Evolutionary conservation across 2,888 invertebrate species (phyloP).

Genomic region (Papilio gigon): DNA sequence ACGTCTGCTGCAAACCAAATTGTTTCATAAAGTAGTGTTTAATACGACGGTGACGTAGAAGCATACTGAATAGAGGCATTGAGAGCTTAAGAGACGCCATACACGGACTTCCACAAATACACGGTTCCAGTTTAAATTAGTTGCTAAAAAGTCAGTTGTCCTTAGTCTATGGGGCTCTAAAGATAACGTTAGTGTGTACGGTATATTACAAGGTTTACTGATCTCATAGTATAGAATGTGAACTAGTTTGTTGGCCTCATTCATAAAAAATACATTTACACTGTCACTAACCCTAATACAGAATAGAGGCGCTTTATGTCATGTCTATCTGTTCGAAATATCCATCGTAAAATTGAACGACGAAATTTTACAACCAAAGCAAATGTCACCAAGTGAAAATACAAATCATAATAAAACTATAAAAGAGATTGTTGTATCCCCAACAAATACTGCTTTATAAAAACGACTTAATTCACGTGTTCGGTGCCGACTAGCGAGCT

Average conservation of each 20-base stretch:
- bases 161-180: too few relatives aligned
- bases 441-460: too few relatives aligned
- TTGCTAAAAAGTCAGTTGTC: too few relatives aligned
- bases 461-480: too few relatives aligned
- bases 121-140: too few relatives aligned
- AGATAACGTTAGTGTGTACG: too few relatives aligned
- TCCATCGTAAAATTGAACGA: slow-evolving; percentile 20
- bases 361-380: slow-evolving; percentile 22
- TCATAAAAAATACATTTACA: slow-evolving; percentile 16
- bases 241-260: not conserved
- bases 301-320: not conserved
- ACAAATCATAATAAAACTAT: slow-evolving; percentile 24
- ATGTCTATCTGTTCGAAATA: slow-evolving; percentile 6
- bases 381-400: slow-evolving; percentile 23
- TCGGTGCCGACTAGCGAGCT: too few relatives aligned
- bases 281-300: slow-evolving; percentile 12
- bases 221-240: not conserved
- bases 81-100: not conserved
- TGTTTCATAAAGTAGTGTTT: slow-evolving; percentile 33
- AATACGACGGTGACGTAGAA: not conserved
- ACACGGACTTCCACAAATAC: not conserved
- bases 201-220: not conserved
- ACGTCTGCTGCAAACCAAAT: slow-evolving; percentile 45
- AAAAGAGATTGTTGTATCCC: too few relatives aligned
- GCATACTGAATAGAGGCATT: not conserved